Percentiles rank a stretch among this genome's conserved stretches.
Conservation (phyloP, 2,888 invertebrate species). For the Lasioglossum morio region DNA sequence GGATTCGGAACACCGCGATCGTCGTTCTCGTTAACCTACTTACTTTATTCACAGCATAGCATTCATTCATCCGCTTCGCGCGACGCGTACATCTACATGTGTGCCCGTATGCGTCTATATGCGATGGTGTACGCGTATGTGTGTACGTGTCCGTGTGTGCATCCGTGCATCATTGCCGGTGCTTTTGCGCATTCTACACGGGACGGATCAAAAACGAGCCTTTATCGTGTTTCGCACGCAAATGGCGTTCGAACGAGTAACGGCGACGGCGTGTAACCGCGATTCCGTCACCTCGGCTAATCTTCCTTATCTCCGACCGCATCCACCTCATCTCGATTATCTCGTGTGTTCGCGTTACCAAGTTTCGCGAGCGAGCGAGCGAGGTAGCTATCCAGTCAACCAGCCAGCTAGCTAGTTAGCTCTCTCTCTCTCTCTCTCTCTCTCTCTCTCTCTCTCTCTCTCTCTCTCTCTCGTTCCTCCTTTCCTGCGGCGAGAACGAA, state of each 20-base stretch:
- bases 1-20: slow-evolving; percentile 45
- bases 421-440: neutral
- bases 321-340: slow-evolving; percentile 7
- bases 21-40: slow-evolving; percentile 66
- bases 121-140: neutral
- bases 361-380: slow-evolving; percentile 4
- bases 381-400: neutral
- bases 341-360: slow-evolving; percentile 5
- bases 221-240: slow-evolving; percentile 46
- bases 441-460: neutral
- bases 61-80: slow-evolving; percentile 53
- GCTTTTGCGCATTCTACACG: slow-evolving; percentile 8
- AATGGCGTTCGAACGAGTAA: slow-evolving; percentile 47
- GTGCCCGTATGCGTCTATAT: neutral
- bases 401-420: neutral
- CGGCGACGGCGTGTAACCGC: neutral
- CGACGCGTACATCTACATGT: slow-evolving; percentile 21
- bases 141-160: neutral
- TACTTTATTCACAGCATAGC: slow-evolving; percentile 56
- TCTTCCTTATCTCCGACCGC: slow-evolving; percentile 35
- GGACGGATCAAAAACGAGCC: slow-evolving; percentile 24
- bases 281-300: slow-evolving; percentile 18
- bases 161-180: slow-evolving; percentile 8
- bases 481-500: neutral
- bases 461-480: neutral